These are phyloP conservation scores for Drosophila subobscura DNA, from an alignment of 1,140 invertebrate genomes.

Conservation along the genomic window DNA sequence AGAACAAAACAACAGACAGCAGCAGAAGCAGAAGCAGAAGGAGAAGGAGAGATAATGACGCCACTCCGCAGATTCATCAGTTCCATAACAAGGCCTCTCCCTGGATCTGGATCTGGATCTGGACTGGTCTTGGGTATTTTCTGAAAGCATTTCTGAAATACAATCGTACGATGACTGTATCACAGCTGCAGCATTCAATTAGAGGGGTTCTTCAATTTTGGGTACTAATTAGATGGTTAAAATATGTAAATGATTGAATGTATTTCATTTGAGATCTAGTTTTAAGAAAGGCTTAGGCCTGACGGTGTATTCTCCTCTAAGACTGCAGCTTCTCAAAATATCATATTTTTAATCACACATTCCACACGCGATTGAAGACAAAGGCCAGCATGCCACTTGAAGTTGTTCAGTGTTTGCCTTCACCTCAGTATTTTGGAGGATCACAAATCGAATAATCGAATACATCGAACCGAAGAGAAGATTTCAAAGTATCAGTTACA, in stretches of 20 bases:
- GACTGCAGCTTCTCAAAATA: background rate
- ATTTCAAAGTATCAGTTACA: slow-evolving; percentile 69
- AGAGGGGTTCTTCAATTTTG: background rate
- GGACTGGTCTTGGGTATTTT: slow-evolving; percentile 39
- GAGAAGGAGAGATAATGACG: slow-evolving; percentile 54
- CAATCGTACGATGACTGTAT: background rate
- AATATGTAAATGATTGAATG: no score
- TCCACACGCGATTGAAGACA: slow-evolving; percentile 15
- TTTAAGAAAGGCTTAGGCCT: no score
- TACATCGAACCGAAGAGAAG: slow-evolving; percentile 26
- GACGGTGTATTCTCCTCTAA: background rate
- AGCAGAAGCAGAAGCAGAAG: background rate
- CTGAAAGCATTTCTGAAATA: slow-evolving; percentile 43
- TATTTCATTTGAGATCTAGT: no score
- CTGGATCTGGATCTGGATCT: slow-evolving; percentile 1
- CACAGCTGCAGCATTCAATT: slow-evolving; percentile 20
- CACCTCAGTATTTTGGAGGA: slow-evolving; percentile 16
- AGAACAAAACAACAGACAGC: slow-evolving; percentile 13
- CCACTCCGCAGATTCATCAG: slow-evolving; percentile 55
- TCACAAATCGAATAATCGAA: no score
- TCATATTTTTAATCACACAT: slow-evolving; percentile 14
- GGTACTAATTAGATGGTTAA: background rate
- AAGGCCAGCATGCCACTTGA: slow-evolving; percentile 34
- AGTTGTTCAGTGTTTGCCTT: slow-evolving; percentile 40
- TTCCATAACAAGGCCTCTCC: slow-evolving; percentile 30